Base-by-base conservation (phyloP, 2,888 invertebrate genomes). In the Lasioglossum vierecki region DNA sequence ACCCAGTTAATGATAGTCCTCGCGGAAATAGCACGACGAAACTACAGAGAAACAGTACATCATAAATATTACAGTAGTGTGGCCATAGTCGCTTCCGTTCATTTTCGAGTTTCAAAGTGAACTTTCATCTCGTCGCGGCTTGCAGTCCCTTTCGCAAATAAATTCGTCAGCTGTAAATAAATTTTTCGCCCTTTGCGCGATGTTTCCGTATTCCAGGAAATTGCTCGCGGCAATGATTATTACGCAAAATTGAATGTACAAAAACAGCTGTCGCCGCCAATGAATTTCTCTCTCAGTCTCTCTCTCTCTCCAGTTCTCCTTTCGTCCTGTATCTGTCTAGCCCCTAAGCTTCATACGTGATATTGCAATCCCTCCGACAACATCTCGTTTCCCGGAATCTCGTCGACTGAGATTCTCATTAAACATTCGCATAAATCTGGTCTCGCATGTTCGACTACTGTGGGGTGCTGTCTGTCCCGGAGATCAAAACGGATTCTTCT, bases 171-270 rank as follows among this genome's bases (percentile, higher is more conserved):
- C 57, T 53, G 66, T 46, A 83, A 76, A 82, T 66, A 79, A 84
- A 75, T 74, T 76, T 49, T 72, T 78, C 41, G 15, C 13, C 41
- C 30, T 77, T 79, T 39, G 22, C 53, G 79, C 39, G 81, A 86
- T 78, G 66, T 26, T 80, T 74, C 76, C 66, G 82, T 81, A 85
- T 77, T 57, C 79, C 71, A 77, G 82, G 80, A 89, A 91, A 91
- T 89, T 89, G 86, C 89, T 83, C 87, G 74, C 86, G 80, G 85
- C 87, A 82, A 72, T 76, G 86, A 89, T 88, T 91, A 91, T 91
- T 92, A 92, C 90, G 88, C 88, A 87, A 93, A 92, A 93, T 93
- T 93, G 92, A 92, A 93, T 92, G 91, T 90, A 92, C 91, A 91
- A 92, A 93, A 88, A 90, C 92, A 92, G 89, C 90, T 91, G 92